Percentiles rank a stretch among this genome's conserved stretches.
phyloP scores from a whole-genome alignment of 2,113 vertebrate genomes.

The Engystomops pustulosus region DNA sequence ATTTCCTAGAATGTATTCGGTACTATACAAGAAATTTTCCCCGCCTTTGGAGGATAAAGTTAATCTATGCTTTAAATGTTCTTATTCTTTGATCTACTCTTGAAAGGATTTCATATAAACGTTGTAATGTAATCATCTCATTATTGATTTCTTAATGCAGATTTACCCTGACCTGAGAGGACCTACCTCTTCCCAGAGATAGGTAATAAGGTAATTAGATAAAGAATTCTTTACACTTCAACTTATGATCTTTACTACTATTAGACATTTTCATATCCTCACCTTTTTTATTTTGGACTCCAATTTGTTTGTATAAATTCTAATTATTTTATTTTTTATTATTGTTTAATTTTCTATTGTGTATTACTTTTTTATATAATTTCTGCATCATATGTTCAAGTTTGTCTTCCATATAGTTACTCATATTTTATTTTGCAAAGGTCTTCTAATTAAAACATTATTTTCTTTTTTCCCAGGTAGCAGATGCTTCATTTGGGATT shows the following conservation, averaged over 20 bases:
- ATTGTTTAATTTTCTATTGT: no score
- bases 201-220: slow-evolving; percentile 47
- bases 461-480: no score
- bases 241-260: slow-evolving; percentile 48
- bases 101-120: slow-evolving; percentile 51
- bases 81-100: slow-evolving; percentile 46
- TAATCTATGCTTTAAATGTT: slow-evolving; percentile 49
- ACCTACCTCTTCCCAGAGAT: slow-evolving; percentile 37
- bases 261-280: background rate
- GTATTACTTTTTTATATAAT: no score
- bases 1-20: background rate
- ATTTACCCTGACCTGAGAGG: slow-evolving; percentile 47
- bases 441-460: no score
- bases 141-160: slow-evolving; percentile 58
- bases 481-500: no score
- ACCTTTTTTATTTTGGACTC: no score
- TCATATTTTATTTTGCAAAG: no score
- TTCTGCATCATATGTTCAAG: no score
- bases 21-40: background rate
- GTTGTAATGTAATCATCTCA: slow-evolving; percentile 51
- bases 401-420: no score
- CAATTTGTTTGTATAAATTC: no score
- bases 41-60: slow-evolving; percentile 17
- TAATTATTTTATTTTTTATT: no score
- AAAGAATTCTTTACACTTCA: background rate